phyloP scores from a whole-genome alignment of 2,797 vertebrate genomes.

The Lagorchestes hirsutus region DNA sequence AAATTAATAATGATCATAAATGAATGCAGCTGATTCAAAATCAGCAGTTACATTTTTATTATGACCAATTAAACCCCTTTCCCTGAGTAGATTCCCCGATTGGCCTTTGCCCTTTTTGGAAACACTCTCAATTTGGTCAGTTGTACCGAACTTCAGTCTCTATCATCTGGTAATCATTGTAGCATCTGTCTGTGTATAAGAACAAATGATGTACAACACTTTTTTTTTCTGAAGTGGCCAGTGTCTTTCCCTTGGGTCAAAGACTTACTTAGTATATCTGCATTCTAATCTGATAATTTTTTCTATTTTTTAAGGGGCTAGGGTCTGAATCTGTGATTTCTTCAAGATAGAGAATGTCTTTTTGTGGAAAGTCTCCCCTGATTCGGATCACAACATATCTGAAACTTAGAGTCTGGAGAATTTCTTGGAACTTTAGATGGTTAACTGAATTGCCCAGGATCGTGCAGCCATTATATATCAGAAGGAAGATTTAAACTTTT shows the following conservation, averaged over 20 bases:
- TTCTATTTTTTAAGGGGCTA: conserved; percentile 13
- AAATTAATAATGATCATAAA: conserved; percentile 17
- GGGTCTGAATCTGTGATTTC: background rate
- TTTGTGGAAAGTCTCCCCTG: background rate
- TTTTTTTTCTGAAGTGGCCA: background rate
- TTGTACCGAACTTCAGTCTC: conserved; percentile 4
- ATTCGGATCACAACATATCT: background rate
- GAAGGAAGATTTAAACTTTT: background rate
- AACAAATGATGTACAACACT: background rate
- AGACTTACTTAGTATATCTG: background rate
- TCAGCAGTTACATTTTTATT: background rate
- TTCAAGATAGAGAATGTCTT: background rate
- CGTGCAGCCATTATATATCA: background rate
- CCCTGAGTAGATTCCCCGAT: background rate
- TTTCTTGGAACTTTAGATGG: background rate
- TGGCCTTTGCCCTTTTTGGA: conserved; percentile 2
- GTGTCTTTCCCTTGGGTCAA: background rate
- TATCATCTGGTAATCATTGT: conserved; percentile 10
- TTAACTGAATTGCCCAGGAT: background rate
- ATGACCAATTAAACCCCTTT: conserved; percentile 35
- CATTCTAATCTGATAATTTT: background rate
- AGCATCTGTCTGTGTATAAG: background rate
- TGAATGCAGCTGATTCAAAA: background rate
- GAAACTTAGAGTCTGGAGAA: background rate
- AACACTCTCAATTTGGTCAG: background rate